Evolutionary conservation across 2,113 vertebrate genomes (phyloP).

Genomic region (Sclerurus mexicanus): DNA sequence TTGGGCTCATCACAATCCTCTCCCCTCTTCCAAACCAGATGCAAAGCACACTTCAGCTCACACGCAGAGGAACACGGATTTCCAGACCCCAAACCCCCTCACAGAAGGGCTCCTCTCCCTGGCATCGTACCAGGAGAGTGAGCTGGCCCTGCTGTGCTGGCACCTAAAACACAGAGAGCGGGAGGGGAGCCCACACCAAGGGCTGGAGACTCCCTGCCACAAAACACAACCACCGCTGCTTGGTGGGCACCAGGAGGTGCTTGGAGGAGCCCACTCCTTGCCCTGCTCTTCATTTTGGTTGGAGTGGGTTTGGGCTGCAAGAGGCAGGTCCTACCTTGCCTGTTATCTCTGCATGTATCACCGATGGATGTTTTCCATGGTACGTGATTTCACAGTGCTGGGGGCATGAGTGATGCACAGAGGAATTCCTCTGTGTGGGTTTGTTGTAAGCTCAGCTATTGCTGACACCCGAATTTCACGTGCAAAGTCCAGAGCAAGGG

Average conservation of each 20-base stretch:
- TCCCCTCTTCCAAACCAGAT: not conserved
- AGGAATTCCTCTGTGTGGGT: not conserved
- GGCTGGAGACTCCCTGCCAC: not conserved
- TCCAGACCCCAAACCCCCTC: not conserved
- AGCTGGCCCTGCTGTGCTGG: accelerated
- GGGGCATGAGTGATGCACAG: not conserved
- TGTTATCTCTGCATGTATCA: not conserved
- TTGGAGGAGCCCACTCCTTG: not conserved
- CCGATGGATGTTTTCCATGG: not conserved
- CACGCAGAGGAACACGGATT: accelerated
- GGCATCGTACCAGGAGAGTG: accelerated
- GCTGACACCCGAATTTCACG: not conserved
- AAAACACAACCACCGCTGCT: not conserved
- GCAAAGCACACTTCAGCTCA: not conserved
- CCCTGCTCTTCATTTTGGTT: not conserved
- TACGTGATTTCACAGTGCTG: accelerated
- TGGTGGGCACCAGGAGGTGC: not conserved
- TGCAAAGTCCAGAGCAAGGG: not conserved
- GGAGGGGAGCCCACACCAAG: not conserved
- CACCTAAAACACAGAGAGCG: not conserved
- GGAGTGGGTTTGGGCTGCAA: not conserved
- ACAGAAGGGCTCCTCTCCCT: not conserved
- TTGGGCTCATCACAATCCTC: not conserved
- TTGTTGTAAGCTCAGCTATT: not conserved
- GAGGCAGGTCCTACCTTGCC: not conserved